These are phyloP conservation scores for Geotria australis DNA, from an alignment of 2,797 vertebrate genomes.

Conservation along the genomic window DNA sequence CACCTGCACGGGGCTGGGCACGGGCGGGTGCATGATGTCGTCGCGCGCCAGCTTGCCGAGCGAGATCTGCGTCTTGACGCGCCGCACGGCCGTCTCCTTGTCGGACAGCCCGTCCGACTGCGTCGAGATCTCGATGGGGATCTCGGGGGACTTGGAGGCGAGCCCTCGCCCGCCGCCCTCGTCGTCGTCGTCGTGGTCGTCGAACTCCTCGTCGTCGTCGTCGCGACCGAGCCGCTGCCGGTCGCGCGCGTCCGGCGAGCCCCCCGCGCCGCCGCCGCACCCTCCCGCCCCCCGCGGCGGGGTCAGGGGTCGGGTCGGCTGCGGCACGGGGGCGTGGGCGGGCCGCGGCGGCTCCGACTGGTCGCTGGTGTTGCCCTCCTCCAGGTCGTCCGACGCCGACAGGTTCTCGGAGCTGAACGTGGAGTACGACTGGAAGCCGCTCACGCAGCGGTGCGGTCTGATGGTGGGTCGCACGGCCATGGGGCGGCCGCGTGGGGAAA, in stretches of 20 bases:
- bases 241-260: background rate
- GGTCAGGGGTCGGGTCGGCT: no score
- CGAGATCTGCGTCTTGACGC: conserved; percentile 95
- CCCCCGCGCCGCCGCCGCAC: conserved; percentile 31
- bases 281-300: conserved; percentile 6
- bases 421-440: conserved; percentile 86
- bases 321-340: no score
- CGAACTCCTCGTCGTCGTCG: conserved; percentile 41
- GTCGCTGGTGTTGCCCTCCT: conserved; percentile 96
- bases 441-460: conserved; percentile 76
- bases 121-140: conserved; percentile 85
- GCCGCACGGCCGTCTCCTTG: conserved; percentile 79
- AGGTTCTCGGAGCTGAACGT: conserved; percentile 97
- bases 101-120: conserved; percentile 90
- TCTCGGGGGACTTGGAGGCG: conserved; percentile 70
- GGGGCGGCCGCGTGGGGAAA: background rate
- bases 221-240: conserved; percentile 6
- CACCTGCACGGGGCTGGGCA: no score
- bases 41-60: conserved; percentile 39
- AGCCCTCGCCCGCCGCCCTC: conserved; percentile 6
- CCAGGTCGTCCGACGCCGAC: conserved; percentile 58
- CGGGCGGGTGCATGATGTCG: background rate
- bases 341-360: conserved; percentile 28
- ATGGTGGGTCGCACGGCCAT: background rate
- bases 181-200: conserved; percentile 30